Evolutionary conservation across 1,140 invertebrate species (phyloP), one percentile per base, ranked within the genome.

Genomic region (Drosophila jambulina): DNA sequence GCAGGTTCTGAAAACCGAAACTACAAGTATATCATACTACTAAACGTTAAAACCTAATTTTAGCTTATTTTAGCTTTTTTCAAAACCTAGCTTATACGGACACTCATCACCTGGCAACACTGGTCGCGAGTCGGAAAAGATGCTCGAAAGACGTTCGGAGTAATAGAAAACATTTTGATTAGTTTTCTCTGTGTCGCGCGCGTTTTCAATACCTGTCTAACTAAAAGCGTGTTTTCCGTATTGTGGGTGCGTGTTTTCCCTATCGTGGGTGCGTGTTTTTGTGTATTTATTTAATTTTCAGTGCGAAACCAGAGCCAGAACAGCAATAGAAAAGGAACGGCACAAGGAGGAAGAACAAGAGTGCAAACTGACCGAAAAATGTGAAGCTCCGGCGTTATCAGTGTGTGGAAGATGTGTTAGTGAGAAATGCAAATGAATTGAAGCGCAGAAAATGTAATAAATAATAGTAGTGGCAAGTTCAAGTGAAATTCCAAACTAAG

Each of bases 341-440:
- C 43, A 68, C n/a, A n/a, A n/a, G n/a, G n/a, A n/a, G n/a, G n/a
- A 34, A 21, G 53, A 61, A 49, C 27, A 58, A 61, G 45, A 21
- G n/a, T 25, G 51, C 19, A 45, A 61, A 34, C 46, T 40, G 19
- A 27, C 38, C 12, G 43, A 42, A 48, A 36, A 36, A 57, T 54
- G 19, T 40, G 6, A 36, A 74, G 64, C 42, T 70, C 15, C 43
- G 25, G 32, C 64, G 40, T 78, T 81, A 85, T 80, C 82, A 85
- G 42, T 34, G 38, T 27, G 29, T 32, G 40, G 10, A 58, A 29
- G 42, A 19, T 25, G 17, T 49, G 27, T 49, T 49, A 49, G 43
- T 42, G 15, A 21, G 17, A 64, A 76, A 51, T 40, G 34, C n/a
- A 38, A 63, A 68, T 34, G 9, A 48, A 48, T 19, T 40, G 25